Percentiles rank a stretch among this genome's conserved stretches.
Evolutionary conservation across 2,888 invertebrate species (phyloP).

Genomic region (Leucoptera coffeella): DNA sequence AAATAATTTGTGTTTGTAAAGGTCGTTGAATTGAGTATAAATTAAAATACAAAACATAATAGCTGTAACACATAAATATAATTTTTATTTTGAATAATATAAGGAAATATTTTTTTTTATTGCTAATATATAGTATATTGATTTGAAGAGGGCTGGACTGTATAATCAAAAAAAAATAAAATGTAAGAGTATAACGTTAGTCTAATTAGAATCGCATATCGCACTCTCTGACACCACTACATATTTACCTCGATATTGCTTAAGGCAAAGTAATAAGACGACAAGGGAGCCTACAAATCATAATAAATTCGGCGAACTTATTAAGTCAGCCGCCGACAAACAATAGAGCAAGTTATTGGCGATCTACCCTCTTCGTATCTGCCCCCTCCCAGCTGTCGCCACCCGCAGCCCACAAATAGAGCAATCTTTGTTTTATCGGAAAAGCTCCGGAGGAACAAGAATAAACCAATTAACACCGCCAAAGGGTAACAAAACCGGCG

Average conservation of each 20-base stretch:
- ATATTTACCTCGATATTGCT: conserved; percentile 19
- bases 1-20: too few relatives aligned
- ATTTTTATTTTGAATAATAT: too few relatives aligned
- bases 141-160: too few relatives aligned
- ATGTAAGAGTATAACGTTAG: too few relatives aligned
- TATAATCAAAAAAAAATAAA: too few relatives aligned
- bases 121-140: too few relatives aligned
- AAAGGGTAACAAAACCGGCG: conserved; percentile 24
- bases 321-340: conserved; percentile 48
- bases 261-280: conserved; percentile 37
- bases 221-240: too few relatives aligned
- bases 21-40: too few relatives aligned
- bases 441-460: conserved; percentile 32
- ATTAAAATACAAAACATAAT: too few relatives aligned
- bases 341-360: conserved; percentile 47
- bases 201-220: too few relatives aligned
- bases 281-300: conserved; percentile 42
- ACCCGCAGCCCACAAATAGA: conserved; percentile 22
- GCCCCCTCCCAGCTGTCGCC: conserved; percentile 14
- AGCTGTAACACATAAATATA: too few relatives aligned
- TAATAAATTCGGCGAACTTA: conserved; percentile 48
- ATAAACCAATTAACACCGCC: conserved; percentile 35
- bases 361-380: conserved; percentile 43
- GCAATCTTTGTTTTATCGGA: conserved; percentile 40
- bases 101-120: too few relatives aligned